Conservation (phyloP, 2,888 invertebrate genomes). For the Aleiodes testaceus region DNA sequence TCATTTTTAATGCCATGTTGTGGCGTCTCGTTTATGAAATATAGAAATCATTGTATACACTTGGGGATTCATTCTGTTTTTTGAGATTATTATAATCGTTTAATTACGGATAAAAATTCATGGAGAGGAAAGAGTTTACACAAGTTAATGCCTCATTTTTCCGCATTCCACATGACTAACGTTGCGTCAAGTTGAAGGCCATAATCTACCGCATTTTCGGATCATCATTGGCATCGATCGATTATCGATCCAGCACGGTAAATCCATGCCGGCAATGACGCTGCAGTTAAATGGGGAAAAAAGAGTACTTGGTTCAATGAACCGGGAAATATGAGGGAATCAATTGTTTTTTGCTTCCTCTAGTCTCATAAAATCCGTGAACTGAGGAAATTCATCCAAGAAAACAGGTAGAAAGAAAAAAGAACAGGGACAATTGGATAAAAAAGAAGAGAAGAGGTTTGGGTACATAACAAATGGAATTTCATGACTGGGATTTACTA, state of each 20-base stretch:
- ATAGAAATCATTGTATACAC: background rate
- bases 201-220: background rate
- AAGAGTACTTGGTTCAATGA: slow-evolving; percentile 23
- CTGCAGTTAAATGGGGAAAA: background rate
- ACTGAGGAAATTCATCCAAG: background rate
- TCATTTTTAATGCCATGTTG: background rate
- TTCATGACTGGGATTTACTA: slow-evolving; percentile 30
- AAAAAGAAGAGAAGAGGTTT: background rate
- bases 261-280: slow-evolving; percentile 3
- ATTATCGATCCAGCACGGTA: slow-evolving; percentile 23
- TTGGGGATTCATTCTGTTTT: background rate
- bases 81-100: no score
- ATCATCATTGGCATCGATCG: slow-evolving; percentile 12
- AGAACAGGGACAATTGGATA: background rate
- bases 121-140: no score
- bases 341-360: background rate
- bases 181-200: slow-evolving; percentile 21
- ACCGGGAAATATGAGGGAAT: slow-evolving; percentile 12
- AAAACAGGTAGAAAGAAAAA: background rate
- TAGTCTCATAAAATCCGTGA: no score
- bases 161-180: background rate
- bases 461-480: slow-evolving; percentile 18
- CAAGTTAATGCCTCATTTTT: background rate
- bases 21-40: background rate
- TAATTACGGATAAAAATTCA: no score